Conservation (phyloP, 1,140 invertebrate genomes). For the Hylyphantes graminicola region DNA sequence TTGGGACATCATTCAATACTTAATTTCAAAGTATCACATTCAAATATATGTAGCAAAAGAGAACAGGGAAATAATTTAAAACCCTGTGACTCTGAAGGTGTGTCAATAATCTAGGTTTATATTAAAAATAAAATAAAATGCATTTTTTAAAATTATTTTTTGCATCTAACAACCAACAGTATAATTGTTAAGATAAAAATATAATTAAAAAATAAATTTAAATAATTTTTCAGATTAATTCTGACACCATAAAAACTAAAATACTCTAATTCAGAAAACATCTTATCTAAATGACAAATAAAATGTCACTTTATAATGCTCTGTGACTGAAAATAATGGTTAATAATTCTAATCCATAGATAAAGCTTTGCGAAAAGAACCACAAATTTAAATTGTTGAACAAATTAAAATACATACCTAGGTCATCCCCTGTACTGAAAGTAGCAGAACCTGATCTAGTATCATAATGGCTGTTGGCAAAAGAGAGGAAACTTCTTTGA, state of each 20-base stretch:
- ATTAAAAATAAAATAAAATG: too few species aligned
- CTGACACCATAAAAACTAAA: neutral
- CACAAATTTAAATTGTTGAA: conserved; percentile 1
- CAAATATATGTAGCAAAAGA: too few species aligned
- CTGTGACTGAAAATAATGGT: neutral
- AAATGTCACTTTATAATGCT: neutral
- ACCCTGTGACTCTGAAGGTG: too few species aligned
- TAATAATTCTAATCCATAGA: neutral
- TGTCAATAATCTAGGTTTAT: too few species aligned
- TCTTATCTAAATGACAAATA: too few species aligned
- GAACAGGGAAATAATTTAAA: too few species aligned
- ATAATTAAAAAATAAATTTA: neutral
- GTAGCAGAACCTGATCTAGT: conserved; percentile 85
- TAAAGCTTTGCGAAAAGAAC: too few species aligned
- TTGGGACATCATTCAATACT: too few species aligned
- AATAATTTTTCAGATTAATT: neutral
- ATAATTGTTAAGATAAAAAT: neutral
- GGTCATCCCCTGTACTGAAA: conserved; percentile 78
- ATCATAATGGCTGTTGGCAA: conserved; percentile 88
- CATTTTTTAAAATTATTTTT: too few species aligned
- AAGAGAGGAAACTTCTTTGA: conserved; percentile 81
- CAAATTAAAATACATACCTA: conserved; percentile 70
- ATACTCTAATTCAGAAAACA: too few species aligned
- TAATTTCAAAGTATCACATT: too few species aligned
- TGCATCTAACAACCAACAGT: too few species aligned